These are phyloP conservation scores for Bubo scandiacus DNA, from an alignment of 2,113 vertebrate genomes.

Conservation along the genomic window DNA sequence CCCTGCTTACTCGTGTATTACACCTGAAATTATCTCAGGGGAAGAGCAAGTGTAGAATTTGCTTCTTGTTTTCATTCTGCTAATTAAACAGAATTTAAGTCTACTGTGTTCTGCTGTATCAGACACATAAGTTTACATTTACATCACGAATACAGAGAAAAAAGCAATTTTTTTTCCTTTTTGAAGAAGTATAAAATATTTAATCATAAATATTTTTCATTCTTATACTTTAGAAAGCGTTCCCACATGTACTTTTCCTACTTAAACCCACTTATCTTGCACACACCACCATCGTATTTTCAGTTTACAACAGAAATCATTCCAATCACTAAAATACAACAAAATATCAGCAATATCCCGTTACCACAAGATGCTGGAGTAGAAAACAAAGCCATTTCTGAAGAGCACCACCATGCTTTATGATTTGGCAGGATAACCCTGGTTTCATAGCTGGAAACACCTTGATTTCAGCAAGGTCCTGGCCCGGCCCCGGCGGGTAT, in stretches of 20 bases:
- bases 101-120: background rate
- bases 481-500: rapidly evolving
- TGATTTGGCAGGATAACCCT: background rate
- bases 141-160: rapidly evolving
- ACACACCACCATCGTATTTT: rapidly evolving
- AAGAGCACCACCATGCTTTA: rapidly evolving
- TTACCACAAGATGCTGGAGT: rapidly evolving
- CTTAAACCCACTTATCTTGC: background rate
- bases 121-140: rapidly evolving
- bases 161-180: background rate
- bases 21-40: background rate
- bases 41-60: background rate
- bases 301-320: background rate
- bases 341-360: rapidly evolving
- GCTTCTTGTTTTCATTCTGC: rapidly evolving
- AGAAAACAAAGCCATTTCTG: background rate
- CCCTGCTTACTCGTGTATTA: rapidly evolving
- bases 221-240: rapidly evolving
- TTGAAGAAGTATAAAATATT: background rate
- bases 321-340: background rate
- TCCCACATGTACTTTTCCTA: rapidly evolving
- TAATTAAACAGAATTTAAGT: background rate
- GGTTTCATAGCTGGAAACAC: background rate
- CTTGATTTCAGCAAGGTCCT: background rate
- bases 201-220: too few species aligned